A percentile compares a stretch with the other conserved stretches of the same genome.
Evolutionary conservation across 2,797 vertebrate genomes (phyloP).

Genomic region (Smutsia gigantea): DNA sequence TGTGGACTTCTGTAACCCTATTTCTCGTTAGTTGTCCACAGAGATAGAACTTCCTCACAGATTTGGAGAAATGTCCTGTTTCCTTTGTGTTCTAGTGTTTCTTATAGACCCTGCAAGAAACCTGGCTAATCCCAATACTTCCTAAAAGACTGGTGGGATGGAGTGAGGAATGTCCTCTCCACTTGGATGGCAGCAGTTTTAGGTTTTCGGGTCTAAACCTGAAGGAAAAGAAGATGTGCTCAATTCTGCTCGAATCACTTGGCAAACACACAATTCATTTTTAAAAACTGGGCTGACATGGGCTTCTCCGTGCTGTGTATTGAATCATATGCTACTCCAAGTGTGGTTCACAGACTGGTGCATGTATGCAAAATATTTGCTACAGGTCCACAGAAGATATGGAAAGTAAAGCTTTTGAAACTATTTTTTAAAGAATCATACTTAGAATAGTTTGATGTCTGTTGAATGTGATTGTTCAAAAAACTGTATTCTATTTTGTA

Average conservation of each 20-base stretch:
- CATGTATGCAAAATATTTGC: background rate
- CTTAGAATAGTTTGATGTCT: background rate
- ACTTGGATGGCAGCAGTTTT: background rate
- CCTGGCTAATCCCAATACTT: background rate
- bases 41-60: background rate
- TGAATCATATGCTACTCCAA: background rate
- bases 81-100: background rate
- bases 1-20: conserved; percentile 7
- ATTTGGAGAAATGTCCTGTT: background rate
- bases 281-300: background rate
- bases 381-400: background rate
- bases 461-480: background rate
- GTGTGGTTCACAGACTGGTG: background rate
- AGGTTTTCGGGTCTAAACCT: background rate
- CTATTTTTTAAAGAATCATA: background rate
- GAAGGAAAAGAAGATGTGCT: background rate
- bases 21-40: background rate
- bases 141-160: background rate
- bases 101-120: background rate
- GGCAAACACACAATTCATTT: background rate
- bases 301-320: background rate
- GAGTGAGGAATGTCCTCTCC: background rate
- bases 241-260: background rate
- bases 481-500: background rate
- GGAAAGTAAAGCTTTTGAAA: background rate